Evolutionary conservation across 2,888 invertebrate species (phyloP).

Genomic region (Pseudeuparius sepicola): DNA sequence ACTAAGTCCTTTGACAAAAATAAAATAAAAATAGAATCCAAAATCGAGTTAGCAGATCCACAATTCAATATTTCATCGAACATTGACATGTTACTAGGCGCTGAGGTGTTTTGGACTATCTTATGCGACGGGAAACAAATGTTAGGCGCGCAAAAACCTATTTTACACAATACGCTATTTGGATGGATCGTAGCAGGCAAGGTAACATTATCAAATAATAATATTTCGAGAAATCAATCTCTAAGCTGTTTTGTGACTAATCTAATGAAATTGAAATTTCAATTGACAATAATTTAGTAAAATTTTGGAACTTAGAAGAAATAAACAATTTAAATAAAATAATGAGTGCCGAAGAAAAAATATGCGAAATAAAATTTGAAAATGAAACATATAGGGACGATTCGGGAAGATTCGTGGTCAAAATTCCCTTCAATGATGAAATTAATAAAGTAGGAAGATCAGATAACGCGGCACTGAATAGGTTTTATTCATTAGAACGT

Average conservation of each 20-base stretch:
- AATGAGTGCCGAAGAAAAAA: neutral
- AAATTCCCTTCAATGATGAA: constrained; percentile 3
- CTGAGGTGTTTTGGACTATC: constrained; percentile 11
- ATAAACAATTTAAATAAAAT: constrained; percentile 1
- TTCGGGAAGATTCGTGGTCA: constrained; percentile 1
- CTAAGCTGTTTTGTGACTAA: too few species aligned
- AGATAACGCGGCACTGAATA: neutral
- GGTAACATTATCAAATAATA: too few species aligned
- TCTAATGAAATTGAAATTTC: neutral
- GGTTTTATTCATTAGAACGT: neutral
- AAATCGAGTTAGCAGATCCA: constrained; percentile 10
- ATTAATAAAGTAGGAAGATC: constrained; percentile 1
- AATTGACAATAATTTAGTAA: neutral
- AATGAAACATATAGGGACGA: neutral
- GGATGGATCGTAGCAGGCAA: constrained; percentile 13
- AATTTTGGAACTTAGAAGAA: constrained; percentile 9
- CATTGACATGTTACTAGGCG: constrained; percentile 14
- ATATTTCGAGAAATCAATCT: too few species aligned
- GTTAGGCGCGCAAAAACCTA: constrained; percentile 6
- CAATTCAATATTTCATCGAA: constrained; percentile 5
- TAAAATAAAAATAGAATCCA: constrained; percentile 9
- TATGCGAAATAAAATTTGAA: constrained; percentile 2
- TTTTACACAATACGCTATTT: constrained; percentile 13
- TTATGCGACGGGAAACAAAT: constrained; percentile 9
- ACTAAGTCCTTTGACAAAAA: constrained; percentile 4